Evolutionary conservation across 2,113 vertebrate genomes (phyloP).

Genomic region (Ceyx melanurus): DNA sequence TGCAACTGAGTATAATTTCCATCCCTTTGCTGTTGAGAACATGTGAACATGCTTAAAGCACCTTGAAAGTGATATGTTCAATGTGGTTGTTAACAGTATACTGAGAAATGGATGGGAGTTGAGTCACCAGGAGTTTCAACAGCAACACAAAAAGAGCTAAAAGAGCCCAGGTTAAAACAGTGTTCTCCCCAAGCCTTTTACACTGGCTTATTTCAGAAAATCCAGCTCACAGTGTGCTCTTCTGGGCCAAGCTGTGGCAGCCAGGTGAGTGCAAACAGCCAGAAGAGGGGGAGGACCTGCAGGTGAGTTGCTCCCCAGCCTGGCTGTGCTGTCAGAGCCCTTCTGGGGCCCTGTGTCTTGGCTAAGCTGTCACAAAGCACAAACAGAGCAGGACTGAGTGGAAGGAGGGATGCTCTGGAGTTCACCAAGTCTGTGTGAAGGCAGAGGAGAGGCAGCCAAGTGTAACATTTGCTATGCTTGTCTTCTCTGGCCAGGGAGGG

Average conservation of each 20-base stretch:
- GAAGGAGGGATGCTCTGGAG: not conserved
- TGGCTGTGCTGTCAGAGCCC: not conserved
- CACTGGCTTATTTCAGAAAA: not conserved
- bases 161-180: not conserved
- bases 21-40: not conserved
- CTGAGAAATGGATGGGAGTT: not conserved
- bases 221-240: not conserved
- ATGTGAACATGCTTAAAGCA: not conserved
- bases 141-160: not conserved
- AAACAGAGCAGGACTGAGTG: not conserved
- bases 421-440: not conserved
- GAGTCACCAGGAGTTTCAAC: not conserved
- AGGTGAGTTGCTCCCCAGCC: not conserved
- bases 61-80: not conserved
- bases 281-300: not conserved
- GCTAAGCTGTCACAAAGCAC: not conserved
- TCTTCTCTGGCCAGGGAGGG: not conserved
- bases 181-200: not conserved
- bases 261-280: not conserved
- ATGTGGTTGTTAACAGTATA: not conserved
- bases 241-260: not conserved
- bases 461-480: rapidly evolving
- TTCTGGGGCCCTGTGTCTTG: rapidly evolving
- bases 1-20: not conserved
- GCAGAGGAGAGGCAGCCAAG: not conserved